Evolutionary conservation across 2,113 vertebrate genomes (phyloP).

Genomic region (Loxodonta africana): DNA sequence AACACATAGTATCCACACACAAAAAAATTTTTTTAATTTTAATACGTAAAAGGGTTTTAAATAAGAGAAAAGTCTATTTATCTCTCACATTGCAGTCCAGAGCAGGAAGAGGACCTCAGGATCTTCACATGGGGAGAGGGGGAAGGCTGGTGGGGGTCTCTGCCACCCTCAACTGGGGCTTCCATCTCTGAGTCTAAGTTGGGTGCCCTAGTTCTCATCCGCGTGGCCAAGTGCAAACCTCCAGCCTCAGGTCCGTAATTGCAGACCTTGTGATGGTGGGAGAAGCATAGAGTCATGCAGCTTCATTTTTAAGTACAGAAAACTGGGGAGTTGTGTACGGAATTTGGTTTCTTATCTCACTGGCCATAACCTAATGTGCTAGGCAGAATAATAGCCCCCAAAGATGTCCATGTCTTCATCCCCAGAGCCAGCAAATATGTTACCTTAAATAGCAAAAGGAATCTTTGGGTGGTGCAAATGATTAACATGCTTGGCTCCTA

Average conservation of each 20-base stretch:
- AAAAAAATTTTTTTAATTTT: too few species aligned
- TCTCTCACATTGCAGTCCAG: accelerated
- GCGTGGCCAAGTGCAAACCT: too few species aligned
- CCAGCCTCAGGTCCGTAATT: background rate
- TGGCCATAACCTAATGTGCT: background rate
- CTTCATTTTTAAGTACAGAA: background rate
- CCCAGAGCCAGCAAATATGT: background rate
- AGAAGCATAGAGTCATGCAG: accelerated
- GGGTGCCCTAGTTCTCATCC: background rate
- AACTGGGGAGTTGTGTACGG: accelerated
- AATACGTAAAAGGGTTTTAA: background rate
- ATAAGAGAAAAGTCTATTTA: background rate
- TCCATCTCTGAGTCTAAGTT: background rate
- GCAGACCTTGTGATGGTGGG: background rate
- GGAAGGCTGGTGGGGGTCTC: background rate
- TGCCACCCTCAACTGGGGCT: background rate
- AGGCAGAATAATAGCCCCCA: accelerated
- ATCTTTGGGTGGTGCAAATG: too few species aligned
- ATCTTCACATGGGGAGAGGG: accelerated
- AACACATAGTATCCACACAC: too few species aligned
- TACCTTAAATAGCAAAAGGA: background rate
- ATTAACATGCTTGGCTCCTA: too few species aligned
- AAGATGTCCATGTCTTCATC: accelerated
- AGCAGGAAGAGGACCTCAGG: background rate
- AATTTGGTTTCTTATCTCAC: accelerated